Evolutionary conservation across 1,140 invertebrate species (phyloP), one percentile per base, ranked within the genome.

Genomic region (Anagrus nilaparvatae): DNA sequence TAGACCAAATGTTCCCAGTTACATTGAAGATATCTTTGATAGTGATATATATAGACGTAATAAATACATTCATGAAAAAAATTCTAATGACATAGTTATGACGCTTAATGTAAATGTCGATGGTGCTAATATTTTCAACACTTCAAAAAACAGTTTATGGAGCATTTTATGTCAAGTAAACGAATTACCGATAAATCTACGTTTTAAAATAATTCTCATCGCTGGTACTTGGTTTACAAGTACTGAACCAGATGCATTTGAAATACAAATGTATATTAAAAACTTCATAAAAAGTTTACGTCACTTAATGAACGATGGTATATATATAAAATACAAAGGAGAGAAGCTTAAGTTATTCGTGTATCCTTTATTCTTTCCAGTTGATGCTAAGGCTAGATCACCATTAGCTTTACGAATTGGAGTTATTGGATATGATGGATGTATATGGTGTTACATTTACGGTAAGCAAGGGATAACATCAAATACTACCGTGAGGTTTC

Each of bases 81-180:
- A 44, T 9, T 20, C 4, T 5, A 29, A 46, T 33, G 35, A 20
- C 23, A 43, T 45, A 12, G 40, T 47, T 34, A 42, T 49, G 12
- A 50, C 46, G 0, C 27, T 47, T 6, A 52, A 52, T 44, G 29
- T 47, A 8, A 49, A 52, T 31, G 37, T 46, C 16, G 50, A 52
- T 41, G 50, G 46, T n/a, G 43, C 46, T 10, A 9, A 20, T 32
- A 36, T 47, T 13, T 44, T 42, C 16, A 17, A 47, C 13, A 43
- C 40, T n/a, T 40, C 40, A 9, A 37, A 10, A 9, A 40, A 34
- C 19, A 50, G 51, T 31, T 43, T 50, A 31, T 53, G 48, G 51
- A 32, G 42, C 3, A 48, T 39, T 4, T 42, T 48, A 41, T 43
- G 33, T 24, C 16, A 31, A 16, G 34, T 49, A 3, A 53, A 53